Percentiles rank a stretch among this genome's conserved stretches.
Evolutionary conservation across 2,797 vertebrate genomes (phyloP).

Genomic region (Pangasius larnaudii): DNA sequence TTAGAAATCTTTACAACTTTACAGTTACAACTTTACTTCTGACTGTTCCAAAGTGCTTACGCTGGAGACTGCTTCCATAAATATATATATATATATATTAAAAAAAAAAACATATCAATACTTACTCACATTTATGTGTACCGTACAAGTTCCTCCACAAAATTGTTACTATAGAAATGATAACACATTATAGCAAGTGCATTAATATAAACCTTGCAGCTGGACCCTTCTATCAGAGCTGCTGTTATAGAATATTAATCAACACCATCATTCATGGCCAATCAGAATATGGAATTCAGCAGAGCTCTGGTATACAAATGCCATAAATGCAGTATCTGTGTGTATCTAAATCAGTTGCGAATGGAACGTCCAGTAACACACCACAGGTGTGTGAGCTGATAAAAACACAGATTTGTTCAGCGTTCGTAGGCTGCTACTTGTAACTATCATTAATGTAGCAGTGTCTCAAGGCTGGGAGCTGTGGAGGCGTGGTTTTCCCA

Average conservation of each 20-base stretch:
- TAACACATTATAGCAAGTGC: not conserved
- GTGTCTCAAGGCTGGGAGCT: not conserved
- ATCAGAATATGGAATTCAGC: not conserved
- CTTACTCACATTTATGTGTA: not conserved
- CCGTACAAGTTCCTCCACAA: not conserved
- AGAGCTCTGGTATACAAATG: not conserved
- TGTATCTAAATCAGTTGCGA: not conserved
- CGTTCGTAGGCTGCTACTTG: not conserved
- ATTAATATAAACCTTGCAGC: not conserved
- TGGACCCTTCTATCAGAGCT: not conserved
- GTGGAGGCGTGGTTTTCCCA: not conserved
- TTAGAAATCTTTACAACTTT: not conserved
- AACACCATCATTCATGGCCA: not conserved
- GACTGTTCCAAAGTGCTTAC: not conserved
- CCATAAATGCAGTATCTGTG: too few relatives aligned
- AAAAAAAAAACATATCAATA: not conserved
- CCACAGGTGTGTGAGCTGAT: not conserved
- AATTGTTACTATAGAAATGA: not conserved
- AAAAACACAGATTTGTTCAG: not conserved
- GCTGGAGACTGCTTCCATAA: not conserved
- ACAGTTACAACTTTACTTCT: too few relatives aligned
- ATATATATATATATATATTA: not conserved
- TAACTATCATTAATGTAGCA: not conserved
- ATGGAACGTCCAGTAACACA: not conserved
- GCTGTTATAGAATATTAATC: not conserved